Conservation (phyloP, 2,888 invertebrate genomes). For the Diarsia rubi region DNA sequence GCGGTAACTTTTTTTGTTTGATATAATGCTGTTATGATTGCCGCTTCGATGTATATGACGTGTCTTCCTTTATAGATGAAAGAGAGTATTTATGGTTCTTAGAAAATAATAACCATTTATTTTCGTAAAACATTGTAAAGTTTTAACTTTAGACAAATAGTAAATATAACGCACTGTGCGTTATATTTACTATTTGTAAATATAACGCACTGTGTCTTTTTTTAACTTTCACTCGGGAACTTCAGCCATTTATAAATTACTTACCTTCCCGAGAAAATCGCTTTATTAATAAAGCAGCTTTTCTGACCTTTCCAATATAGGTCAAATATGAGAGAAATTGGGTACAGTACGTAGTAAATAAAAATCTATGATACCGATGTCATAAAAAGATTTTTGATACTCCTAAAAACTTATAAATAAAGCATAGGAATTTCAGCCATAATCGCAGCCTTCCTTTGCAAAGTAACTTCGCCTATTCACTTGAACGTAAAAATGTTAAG, state of each 20-base stretch:
- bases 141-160: neutral
- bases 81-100: conserved; percentile 1
- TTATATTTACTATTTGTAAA: too few relatives aligned
- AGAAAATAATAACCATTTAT: neutral
- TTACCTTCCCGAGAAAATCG: too few relatives aligned
- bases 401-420: conserved; percentile 68
- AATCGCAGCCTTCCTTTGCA: conserved; percentile 55
- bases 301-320: neutral
- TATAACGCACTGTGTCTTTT: neutral
- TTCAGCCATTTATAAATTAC: neutral
- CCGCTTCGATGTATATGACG: neutral
- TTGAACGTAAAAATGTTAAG: conserved; percentile 67
- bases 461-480: conserved; percentile 67
- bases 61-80: neutral
- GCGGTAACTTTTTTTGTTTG: conserved; percentile 47
- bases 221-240: neutral
- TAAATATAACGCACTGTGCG: too few relatives aligned
- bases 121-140: neutral
- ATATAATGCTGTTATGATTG: conserved; percentile 34
- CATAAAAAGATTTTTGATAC: conserved; percentile 65
- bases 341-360: conserved; percentile 47
- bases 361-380: conserved; percentile 44
- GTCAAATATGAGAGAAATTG: conserved; percentile 15
- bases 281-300: neutral
- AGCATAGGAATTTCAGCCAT: conserved; percentile 64